Conservation (phyloP, 2,888 invertebrate species). For the Leptogaster cylindrica region DNA sequence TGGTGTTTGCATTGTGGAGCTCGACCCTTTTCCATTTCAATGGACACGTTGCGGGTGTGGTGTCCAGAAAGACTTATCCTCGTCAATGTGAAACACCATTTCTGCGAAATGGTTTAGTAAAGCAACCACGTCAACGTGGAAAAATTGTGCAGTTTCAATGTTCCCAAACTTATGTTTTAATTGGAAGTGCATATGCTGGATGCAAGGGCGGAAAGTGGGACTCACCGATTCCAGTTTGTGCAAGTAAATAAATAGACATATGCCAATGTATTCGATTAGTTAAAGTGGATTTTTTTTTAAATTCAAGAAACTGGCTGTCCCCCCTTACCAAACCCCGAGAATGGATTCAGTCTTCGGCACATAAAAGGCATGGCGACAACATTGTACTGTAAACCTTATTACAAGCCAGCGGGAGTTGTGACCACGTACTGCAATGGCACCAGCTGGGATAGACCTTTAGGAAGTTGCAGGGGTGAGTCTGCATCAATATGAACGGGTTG, state of each 20-base stretch:
- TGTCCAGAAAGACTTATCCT: neutral
- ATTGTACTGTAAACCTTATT: conserved; percentile 72
- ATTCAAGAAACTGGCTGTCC: conserved; percentile 72
- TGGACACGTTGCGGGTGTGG: neutral
- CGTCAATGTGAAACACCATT: conserved; percentile 2
- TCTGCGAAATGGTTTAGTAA: conserved; percentile 40
- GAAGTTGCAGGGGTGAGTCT: conserved; percentile 65
- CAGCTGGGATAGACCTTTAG: conserved; percentile 73
- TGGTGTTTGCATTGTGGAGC: no score
- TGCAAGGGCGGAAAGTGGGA: conserved; percentile 71
- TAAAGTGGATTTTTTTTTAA: no score
- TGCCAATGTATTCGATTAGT: no score
- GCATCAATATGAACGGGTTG: no score
- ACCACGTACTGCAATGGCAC: conserved; percentile 75
- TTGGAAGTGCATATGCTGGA: conserved; percentile 53
- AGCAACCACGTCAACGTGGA: conserved; percentile 31
- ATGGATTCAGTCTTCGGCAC: conserved; percentile 65
- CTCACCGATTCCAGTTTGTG: conserved; percentile 71
- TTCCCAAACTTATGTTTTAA: conserved; percentile 21
- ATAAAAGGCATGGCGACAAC: conserved; percentile 67
- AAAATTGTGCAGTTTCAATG: conserved; percentile 43
- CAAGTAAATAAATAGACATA: conserved; percentile 68
- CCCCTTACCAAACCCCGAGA: conserved; percentile 58
- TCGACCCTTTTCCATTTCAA: no score
- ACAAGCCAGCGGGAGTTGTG: conserved; percentile 66